These are phyloP conservation scores for Pseudococcus longispinus DNA, from an alignment of 2,888 invertebrate species.

Conservation along the genomic window DNA sequence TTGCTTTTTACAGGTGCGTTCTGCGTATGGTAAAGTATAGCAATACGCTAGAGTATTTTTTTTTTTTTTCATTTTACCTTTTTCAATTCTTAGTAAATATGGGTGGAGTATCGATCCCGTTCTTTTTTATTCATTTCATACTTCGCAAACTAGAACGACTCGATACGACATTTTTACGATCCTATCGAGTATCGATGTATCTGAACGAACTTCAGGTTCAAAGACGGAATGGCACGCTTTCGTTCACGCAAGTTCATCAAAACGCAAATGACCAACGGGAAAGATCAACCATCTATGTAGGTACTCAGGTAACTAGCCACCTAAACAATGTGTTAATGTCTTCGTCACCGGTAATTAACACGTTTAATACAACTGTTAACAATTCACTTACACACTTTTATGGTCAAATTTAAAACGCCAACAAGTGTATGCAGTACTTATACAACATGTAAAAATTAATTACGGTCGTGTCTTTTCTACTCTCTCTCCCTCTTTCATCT, in stretches of 20 bases:
- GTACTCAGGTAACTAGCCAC: background rate
- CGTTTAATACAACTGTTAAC: background rate
- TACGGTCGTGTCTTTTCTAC: background rate
- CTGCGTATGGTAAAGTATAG: background rate
- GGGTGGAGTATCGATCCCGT: constrained; percentile 16
- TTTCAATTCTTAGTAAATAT: background rate
- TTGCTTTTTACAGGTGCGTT: constrained; percentile 46
- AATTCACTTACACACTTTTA: background rate
- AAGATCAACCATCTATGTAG: background rate
- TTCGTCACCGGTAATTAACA: background rate
- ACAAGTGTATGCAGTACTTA: background rate
- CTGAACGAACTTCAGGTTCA: background rate
- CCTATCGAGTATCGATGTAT: background rate
- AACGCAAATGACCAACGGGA: background rate
- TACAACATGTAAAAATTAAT: background rate
- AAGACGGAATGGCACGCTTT: background rate
- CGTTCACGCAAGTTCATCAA: background rate
- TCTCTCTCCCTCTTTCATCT: background rate
- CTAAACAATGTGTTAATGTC: background rate
- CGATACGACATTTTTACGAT: background rate
- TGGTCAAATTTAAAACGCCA: background rate
- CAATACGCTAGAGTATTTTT: background rate
- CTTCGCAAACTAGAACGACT: background rate
- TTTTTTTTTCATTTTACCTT: background rate
- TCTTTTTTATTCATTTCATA: background rate